Evolutionary conservation across 37 sponge, comb jelly and placozoan species (phyloP), one percentile per base, ranked within the genome.

Genomic region (Spongia lamella): DNA sequence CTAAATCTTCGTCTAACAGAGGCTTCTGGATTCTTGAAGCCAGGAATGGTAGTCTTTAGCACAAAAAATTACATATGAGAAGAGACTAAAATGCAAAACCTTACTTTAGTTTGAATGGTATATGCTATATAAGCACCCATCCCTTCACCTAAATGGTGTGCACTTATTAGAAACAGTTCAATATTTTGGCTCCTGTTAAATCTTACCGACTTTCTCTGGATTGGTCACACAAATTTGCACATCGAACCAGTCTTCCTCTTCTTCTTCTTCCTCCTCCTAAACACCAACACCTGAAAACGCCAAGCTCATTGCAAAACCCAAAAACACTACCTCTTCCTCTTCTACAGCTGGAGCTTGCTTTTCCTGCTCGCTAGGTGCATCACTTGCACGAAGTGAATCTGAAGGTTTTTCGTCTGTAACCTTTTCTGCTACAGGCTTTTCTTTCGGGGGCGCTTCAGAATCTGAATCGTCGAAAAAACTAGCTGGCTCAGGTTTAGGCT

Each of bases 1-100:
- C 96, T 98, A 80, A 93, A 98, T n/a, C 99, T 64, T 20, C 99
- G 68, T 24, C 83, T 74, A 2, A 98, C 99, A 9, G 84, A 66
- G 56, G 68, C 47, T 67, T 95, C 86, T 0, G 93, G 79, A 31
- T 39, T 77, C 66, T 89, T 86, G 78, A 96, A 96, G 20, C 63
- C 26, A 7, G 96, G 90, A 22, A 96, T 61, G 39, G 89, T 86
- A 30, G 96, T 96, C 79, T 87, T 15, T 20, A 19, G 15, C 51
- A 68, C 71, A 68, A 68, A 16, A 53, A 17, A 56, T 15, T 15
- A 38, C 14, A 68, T 16, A 15, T 16, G 61, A 64, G 19, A 37
- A 14, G 24, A 34, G 32, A 30, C 2, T 2, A 1, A 65, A 1
- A 19, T 15, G 55, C n/a, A n/a, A n/a, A n/a, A n/a, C n/a, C n/a